Evolutionary conservation across 2,113 vertebrate species (phyloP), one percentile per base, ranked within the genome.

Genomic region (Callipepla squamata): DNA sequence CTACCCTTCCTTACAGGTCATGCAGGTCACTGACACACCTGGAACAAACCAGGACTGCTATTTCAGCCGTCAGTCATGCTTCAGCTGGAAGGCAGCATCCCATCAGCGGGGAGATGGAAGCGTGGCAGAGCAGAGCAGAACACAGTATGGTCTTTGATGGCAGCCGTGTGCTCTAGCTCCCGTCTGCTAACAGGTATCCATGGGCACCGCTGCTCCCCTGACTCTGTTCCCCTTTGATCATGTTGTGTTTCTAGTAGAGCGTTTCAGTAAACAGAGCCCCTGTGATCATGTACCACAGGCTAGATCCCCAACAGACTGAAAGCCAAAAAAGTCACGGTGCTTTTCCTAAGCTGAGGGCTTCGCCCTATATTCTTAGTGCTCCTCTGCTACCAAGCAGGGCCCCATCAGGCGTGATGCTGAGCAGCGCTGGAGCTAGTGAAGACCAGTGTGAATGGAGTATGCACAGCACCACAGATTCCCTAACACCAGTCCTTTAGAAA

Each of bases 51-150:
- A 28, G 55, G 32, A 50, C 50, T 90, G 77, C 47, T 88, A 61
- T 40, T 95, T 80, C 72, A 68, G 77, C 69, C 10, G 3, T 69
- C 81, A 70, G 59, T 74, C 79, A 80, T 1, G 36, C 63, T 38
- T 55, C 91, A 90, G 61, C 82, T 78, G 91, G 73, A 91, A 88
- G 79, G 85, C 85, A 92, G 59, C 90, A 75, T 73, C 55, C 78
- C 2, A 15, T 28, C 22, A 70, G 70, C 77, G 50, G 75, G 72
- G 51, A 91, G 28, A 66, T 0, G 42, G 76, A 59, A 89, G 76
- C 2, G 3, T n/a, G 58, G 79, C 55, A 66, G 74, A 79, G 84
- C 66, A 85, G 79, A 77, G 79, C 76, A 69, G 50, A 87, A 44
- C 63, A 80, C 79, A 82, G 87, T 13, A 58, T 51, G 17, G 57